These are phyloP conservation scores for Ruditapes philippinarum DNA, from an alignment of 1,140 invertebrate genomes.

Conservation along the genomic window DNA sequence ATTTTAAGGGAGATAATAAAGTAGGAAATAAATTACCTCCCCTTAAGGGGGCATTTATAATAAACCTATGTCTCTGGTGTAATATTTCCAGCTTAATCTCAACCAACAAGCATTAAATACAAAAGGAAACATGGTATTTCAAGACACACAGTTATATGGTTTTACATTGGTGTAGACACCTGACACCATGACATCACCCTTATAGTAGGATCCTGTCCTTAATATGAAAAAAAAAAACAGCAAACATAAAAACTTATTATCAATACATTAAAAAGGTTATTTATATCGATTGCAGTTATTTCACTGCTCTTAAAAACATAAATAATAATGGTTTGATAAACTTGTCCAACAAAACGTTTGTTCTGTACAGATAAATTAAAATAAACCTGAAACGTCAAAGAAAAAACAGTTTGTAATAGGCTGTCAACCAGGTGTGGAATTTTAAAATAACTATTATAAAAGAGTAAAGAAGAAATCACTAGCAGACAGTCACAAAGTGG, in stretches of 20 bases:
- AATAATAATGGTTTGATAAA: not conserved
- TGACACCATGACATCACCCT: not conserved
- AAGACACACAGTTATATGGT: slow-evolving; percentile 9
- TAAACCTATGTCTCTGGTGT: not conserved
- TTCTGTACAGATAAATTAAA: not conserved
- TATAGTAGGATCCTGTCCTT: not conserved
- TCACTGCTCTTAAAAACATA: slow-evolving; percentile 8
- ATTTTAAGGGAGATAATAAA: slow-evolving; percentile 3
- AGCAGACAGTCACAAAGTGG: too few relatives aligned
- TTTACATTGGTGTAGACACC: not conserved
- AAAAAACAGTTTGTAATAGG: too few relatives aligned
- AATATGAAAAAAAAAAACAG: not conserved
- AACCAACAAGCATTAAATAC: slow-evolving; percentile 12
- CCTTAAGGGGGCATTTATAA: not conserved
- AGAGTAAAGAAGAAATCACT: too few relatives aligned
- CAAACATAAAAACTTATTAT: not conserved
- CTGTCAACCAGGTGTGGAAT: too few relatives aligned
- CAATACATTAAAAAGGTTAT: not conserved
- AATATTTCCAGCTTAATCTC: not conserved
- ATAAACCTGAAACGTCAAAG: not conserved
- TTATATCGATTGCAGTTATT: slow-evolving; percentile 4
- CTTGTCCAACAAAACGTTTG: not conserved
- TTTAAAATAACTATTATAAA: too few relatives aligned
- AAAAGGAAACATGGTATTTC: slow-evolving; percentile 10
- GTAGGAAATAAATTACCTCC: not conserved